These are phyloP conservation scores for Hofmannophila pseudospretella DNA, from an alignment of 2,888 invertebrate genomes.

Conservation along the genomic window DNA sequence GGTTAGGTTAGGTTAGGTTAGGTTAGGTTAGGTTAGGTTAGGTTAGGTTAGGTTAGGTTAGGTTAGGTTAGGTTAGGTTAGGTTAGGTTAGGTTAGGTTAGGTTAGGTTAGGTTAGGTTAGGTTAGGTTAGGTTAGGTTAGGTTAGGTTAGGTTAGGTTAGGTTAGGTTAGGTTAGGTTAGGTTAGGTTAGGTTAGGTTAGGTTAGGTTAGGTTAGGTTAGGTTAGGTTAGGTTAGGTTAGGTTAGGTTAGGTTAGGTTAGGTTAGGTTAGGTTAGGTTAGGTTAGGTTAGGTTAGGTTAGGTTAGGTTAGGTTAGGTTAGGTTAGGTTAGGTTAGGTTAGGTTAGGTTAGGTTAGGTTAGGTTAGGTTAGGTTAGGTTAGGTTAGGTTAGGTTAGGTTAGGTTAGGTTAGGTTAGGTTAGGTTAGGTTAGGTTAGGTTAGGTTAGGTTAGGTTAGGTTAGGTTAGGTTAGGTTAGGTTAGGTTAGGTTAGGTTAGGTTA, in stretches of 20 bases:
- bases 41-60: too few species aligned
- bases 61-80: too few species aligned
- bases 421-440: slow-evolving; percentile 17
- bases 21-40: too few species aligned
- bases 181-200: slow-evolving; percentile 17
- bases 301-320: slow-evolving; percentile 17
- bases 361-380: slow-evolving; percentile 19
- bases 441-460: slow-evolving; percentile 23
- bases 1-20: too few species aligned
- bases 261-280: slow-evolving; percentile 24
- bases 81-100: too few species aligned
- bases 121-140: slow-evolving; percentile 10
- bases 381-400: slow-evolving; percentile 19
- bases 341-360: slow-evolving; percentile 19
- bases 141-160: slow-evolving; percentile 15
- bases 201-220: slow-evolving; percentile 19
- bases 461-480: slow-evolving; percentile 22
- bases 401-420: slow-evolving; percentile 15
- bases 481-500: slow-evolving; percentile 21
- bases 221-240: slow-evolving; percentile 21
- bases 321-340: slow-evolving; percentile 17
- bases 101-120: slow-evolving; percentile 5
- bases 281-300: slow-evolving; percentile 19
- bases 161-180: slow-evolving; percentile 19
- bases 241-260: slow-evolving; percentile 23